Base-by-base conservation (phyloP, 37 sponge, comb jelly and placozoan species). In the Halichondria panicea region DNA sequence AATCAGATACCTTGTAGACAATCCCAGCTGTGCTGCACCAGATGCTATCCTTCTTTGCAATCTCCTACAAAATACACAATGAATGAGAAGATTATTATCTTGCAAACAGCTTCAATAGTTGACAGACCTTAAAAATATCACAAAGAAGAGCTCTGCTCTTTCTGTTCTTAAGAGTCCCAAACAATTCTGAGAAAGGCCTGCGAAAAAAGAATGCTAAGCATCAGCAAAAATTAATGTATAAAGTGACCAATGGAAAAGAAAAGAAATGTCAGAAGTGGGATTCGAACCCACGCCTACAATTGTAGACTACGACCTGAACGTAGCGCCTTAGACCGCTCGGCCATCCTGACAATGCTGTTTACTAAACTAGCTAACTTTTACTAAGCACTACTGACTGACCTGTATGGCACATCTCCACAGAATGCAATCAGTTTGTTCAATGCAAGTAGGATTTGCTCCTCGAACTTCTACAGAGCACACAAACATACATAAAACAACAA, bases 261-360 rank as follows among this genome's bases (percentile, higher is more conserved):
- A 83, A 87, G 70, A 43, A 11, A 70, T 88, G 90, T 88, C 93
- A 92, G 90, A 72, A 92, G 93, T 92, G 93, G 92, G 93, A 92
- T 92, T 92, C 89, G 90, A 92, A 92, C 90, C 93, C 93, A 92
- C 92, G 92, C 92, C 92, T 92, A 86, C 93, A 85, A 80, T 72
- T 80, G 89, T 87, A 92, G 93, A 92, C 89, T 92, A 79, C 90
- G 90, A 92, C 92, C 92, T 92, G 92, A 92, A 92, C 92, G 92
- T 82, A 92, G 88, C 92, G 92, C 92, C 92, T 92, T 92, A 92
- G 89, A 88, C 92, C 92, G 92, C 92, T 91, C 92, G 92, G 91
- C 91, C 91, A 90, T 90, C 87, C 91, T 90, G 91, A 90, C 91
- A 72, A 30, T n/a, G n/a, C n/a, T n/a, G 56, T n/a, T n/a, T n/a